A percentile compares a stretch with the other conserved stretches of the same genome.
These are phyloP conservation scores for Cephus sareptanus DNA, from an alignment of 2,888 invertebrate genomes.

Conservation along the genomic window DNA sequence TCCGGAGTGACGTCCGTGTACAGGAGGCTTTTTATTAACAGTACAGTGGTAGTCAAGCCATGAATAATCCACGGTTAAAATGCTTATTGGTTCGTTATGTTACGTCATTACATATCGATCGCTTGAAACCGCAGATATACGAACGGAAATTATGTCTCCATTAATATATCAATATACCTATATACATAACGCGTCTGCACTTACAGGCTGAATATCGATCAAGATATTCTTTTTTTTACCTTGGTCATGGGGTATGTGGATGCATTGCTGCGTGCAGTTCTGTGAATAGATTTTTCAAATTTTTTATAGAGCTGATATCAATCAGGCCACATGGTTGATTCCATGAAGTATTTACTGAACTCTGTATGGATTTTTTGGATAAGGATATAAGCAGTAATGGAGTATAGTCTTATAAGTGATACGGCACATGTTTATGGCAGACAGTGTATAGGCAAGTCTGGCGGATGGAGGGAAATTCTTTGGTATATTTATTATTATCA, in stretches of 20 bases:
- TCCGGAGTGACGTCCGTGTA: constrained; percentile 23
- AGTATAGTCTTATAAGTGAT: background rate
- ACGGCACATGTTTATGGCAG: background rate
- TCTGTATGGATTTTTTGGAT: background rate
- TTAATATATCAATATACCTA: background rate
- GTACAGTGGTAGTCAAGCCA: constrained; percentile 25
- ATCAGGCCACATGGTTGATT: background rate
- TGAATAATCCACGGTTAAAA: background rate
- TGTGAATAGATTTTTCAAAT: background rate
- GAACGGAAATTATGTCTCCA: background rate
- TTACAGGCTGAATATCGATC: background rate
- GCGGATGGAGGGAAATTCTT: background rate
- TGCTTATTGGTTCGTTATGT: background rate
- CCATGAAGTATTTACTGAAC: background rate
- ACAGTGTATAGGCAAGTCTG: background rate
- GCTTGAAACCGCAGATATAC: background rate
- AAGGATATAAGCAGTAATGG: background rate
- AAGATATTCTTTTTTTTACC: background rate
- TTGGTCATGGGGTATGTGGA: background rate
- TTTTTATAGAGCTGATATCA: background rate
- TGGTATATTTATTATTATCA: background rate
- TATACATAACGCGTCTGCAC: background rate
- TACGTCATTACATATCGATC: background rate
- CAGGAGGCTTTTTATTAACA: constrained; percentile 14
- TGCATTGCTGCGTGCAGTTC: background rate